Conservation (phyloP, 2,113 vertebrate species). For the Mastomys natalensis region DNA sequence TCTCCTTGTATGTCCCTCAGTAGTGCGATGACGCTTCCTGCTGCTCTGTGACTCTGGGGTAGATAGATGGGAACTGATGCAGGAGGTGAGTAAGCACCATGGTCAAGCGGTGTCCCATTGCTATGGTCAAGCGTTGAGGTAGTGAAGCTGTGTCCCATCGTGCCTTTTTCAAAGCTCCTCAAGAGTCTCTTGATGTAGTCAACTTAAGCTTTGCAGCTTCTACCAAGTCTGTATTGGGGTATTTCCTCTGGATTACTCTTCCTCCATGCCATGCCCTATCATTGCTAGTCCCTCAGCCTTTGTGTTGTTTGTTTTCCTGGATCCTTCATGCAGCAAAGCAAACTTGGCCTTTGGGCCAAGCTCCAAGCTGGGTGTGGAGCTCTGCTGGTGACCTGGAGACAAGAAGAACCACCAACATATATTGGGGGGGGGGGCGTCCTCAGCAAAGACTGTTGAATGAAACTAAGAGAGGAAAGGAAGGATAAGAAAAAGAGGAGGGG, state of each 20-base stretch:
- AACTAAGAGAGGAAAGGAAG: background rate
- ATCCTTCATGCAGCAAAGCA: rapidly evolving
- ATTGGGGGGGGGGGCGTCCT: background rate
- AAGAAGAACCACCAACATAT: too few species aligned
- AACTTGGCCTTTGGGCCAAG: too few species aligned
- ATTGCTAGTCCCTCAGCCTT: background rate
- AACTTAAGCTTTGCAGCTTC: background rate
- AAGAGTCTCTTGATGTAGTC: background rate
- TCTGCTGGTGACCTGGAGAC: background rate
- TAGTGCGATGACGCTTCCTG: background rate
- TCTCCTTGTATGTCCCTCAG: background rate
- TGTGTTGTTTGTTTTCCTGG: background rate
- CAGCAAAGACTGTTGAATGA: background rate
- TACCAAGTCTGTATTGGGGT: background rate
- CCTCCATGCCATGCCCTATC: rapidly evolving
- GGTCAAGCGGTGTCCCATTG: too few species aligned
- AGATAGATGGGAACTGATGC: too few species aligned
- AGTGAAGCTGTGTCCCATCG: too few species aligned
- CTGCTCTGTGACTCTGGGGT: background rate
- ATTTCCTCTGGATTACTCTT: background rate
- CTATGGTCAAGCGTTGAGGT: too few species aligned
- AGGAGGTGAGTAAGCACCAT: rapidly evolving
- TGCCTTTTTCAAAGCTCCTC: background rate
- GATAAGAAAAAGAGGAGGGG: rapidly evolving
- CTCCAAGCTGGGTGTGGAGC: background rate